Base-by-base conservation (phyloP, 2,888 invertebrate genomes). In the Copidosoma aretas region DNA sequence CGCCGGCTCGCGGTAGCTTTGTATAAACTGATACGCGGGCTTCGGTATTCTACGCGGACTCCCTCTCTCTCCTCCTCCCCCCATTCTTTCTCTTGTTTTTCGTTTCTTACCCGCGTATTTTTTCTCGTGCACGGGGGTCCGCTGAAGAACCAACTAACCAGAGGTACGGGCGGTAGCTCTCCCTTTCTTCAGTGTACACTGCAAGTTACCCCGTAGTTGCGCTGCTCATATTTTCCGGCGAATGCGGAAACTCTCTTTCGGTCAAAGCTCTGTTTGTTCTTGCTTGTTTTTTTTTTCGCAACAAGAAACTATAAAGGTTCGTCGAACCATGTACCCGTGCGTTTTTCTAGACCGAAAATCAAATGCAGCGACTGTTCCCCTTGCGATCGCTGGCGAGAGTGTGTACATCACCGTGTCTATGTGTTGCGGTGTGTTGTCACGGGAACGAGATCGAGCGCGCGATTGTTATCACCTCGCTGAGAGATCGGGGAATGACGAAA, bases 11-110 rank as follows among this genome's bases (percentile, higher is more conserved):
- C 60, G 43, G 59, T 54, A 59, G 60, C 52, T 61, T 58, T 65
- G 62, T 46, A 59, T 46, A 59, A 63, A 60, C 64, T 60, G 71
- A 64, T 61, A 71, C 67, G 61, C 71, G 54, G 61, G 68, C 43
- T 49, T 52, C 63, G 54, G 59, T 59, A 61, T 63, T 64, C 62
- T 66, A 52, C 24, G 43, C 51, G 58, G 58, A 56, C 19, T 32
- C 15, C 19, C 59, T 43, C 25, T 32, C 41, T 39, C 51, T 32
- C 24, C 19, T 32, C 22, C 56, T 22, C 21, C 14, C 1, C 15
- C 25, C 15, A 19, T 56, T 25, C 32, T 19, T 17, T 43, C 8
- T 8, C 8, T 32, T 32, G 32, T 8, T 32, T 8, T 32, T 32
- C 32, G 3, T 32, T 5, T 32, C 8, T 32, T 32, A 5, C 32